phyloP scores from a whole-genome alignment of 2,888 invertebrate species.

The Margaritifera margaritifera region DNA sequence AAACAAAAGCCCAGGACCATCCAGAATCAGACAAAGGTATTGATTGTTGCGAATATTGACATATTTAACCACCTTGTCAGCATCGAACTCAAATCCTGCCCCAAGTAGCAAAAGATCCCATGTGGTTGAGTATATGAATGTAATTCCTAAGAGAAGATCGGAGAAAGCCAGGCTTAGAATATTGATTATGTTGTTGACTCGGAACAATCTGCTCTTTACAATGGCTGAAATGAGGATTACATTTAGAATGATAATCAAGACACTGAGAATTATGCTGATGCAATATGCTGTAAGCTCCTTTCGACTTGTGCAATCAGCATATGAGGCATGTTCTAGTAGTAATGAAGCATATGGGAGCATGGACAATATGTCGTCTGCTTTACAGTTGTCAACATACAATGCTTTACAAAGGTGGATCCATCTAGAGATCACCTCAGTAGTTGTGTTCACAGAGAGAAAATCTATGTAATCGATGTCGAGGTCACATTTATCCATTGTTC shows the following conservation, averaged over 20 bases:
- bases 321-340: constrained; percentile 16
- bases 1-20: constrained; percentile 33
- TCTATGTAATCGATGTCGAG: not conserved
- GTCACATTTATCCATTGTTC: not conserved
- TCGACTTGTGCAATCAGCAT: constrained; percentile 28
- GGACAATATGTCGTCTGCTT: constrained; percentile 4
- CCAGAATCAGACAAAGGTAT: constrained; percentile 28
- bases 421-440: not conserved
- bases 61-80: constrained; percentile 14
- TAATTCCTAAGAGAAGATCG: constrained; percentile 29
- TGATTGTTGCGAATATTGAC: constrained; percentile 20
- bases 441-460: constrained; percentile 1
- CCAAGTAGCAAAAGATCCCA: constrained; percentile 26
- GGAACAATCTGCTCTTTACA: constrained; percentile 9
- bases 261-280: constrained; percentile 26
- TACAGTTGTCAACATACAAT: constrained; percentile 22
- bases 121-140: constrained; percentile 27
- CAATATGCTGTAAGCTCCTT: constrained; percentile 25
- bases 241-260: constrained; percentile 26
- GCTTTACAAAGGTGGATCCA: constrained; percentile 34
- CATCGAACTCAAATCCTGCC: constrained; percentile 27
- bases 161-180: constrained; percentile 32
- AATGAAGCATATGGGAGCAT: constrained; percentile 13
- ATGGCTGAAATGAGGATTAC: constrained; percentile 20
- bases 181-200: constrained; percentile 20